These are phyloP conservation scores for Aulostomus chinensis DNA, from an alignment of 2,797 vertebrate species.

Conservation along the genomic window DNA sequence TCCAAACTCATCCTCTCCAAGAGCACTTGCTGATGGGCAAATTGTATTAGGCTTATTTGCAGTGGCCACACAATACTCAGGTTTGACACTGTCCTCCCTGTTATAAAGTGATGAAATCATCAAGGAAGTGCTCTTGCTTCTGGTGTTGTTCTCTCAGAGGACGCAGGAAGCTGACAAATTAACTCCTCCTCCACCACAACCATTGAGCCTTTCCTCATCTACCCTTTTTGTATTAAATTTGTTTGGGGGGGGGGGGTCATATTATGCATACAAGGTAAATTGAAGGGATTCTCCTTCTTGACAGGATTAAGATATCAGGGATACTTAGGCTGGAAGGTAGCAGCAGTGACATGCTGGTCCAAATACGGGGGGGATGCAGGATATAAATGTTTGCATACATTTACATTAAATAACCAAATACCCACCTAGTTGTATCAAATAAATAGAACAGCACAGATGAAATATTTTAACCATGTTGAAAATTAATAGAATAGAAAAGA, in stretches of 20 bases:
- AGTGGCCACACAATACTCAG: constrained; percentile 75
- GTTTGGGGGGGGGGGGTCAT: constrained; percentile 60
- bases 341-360: constrained; percentile 25
- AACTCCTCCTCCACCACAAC: constrained; percentile 69
- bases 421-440: constrained; percentile 64
- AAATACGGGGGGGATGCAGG: constrained; percentile 41
- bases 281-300: constrained; percentile 70
- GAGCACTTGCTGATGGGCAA: constrained; percentile 71
- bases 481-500: constrained; percentile 80
- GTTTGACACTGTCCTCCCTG: constrained; percentile 75
- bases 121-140: constrained; percentile 78
- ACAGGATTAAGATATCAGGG: constrained; percentile 73
- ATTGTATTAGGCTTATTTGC: constrained; percentile 81
- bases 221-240: constrained; percentile 69
- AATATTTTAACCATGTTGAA: constrained; percentile 76
- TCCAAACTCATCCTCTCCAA: constrained; percentile 76
- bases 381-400: constrained; percentile 70
- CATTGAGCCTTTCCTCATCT: constrained; percentile 67
- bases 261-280: constrained; percentile 73
- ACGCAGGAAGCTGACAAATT: constrained; percentile 71
- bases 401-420: constrained; percentile 74
- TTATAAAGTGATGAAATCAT: constrained; percentile 84
- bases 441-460: constrained; percentile 64
- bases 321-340: constrained; percentile 49
- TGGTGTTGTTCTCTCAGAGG: constrained; percentile 69